These are phyloP conservation scores for Apostichopus californicus DNA, from an alignment of 35 echinoderm and acorn worm genomes.

Conservation along the genomic window DNA sequence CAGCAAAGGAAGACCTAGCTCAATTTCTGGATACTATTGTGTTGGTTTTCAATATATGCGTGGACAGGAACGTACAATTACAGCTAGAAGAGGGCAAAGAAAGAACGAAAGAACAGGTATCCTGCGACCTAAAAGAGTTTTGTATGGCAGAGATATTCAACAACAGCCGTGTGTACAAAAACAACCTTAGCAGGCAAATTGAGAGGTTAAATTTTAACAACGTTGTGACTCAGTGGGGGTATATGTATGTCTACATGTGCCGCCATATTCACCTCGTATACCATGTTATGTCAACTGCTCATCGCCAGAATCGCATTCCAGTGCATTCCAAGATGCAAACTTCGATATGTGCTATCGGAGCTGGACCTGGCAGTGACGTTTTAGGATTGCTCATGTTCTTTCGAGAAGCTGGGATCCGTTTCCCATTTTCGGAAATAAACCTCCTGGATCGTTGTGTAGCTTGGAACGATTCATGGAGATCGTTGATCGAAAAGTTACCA, in stretches of 20 bases:
- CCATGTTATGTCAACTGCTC: slow-evolving; percentile 17
- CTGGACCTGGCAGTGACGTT: not conserved
- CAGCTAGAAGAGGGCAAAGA: not conserved
- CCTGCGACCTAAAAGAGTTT: not conserved
- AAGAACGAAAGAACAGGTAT: not conserved
- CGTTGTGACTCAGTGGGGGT: slow-evolving; percentile 36
- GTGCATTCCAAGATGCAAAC: not conserved
- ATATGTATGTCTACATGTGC: slow-evolving; percentile 25
- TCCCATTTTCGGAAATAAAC: slow-evolving; percentile 41
- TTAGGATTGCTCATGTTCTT: too few relatives aligned
- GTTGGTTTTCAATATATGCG: not conserved
- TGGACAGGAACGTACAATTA: not conserved
- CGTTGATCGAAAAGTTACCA: not conserved
- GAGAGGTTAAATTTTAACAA: slow-evolving; percentile 37
- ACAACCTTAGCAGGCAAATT: slow-evolving; percentile 26
- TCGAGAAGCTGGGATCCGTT: not conserved
- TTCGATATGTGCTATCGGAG: slow-evolving; percentile 24
- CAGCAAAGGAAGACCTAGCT: slow-evolving; percentile 29
- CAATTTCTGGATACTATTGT: slow-evolving; percentile 7
- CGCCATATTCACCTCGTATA: slow-evolving; percentile 36
- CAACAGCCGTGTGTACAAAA: slow-evolving; percentile 25
- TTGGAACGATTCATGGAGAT: slow-evolving; percentile 37
- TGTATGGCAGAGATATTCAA: slow-evolving; percentile 29
- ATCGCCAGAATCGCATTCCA: not conserved
- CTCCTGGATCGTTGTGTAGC: slow-evolving; percentile 33